Evolutionary conservation across 2,888 invertebrate species (phyloP), one percentile per base, ranked within the genome.

Genomic region (Drosophila picticornis): DNA sequence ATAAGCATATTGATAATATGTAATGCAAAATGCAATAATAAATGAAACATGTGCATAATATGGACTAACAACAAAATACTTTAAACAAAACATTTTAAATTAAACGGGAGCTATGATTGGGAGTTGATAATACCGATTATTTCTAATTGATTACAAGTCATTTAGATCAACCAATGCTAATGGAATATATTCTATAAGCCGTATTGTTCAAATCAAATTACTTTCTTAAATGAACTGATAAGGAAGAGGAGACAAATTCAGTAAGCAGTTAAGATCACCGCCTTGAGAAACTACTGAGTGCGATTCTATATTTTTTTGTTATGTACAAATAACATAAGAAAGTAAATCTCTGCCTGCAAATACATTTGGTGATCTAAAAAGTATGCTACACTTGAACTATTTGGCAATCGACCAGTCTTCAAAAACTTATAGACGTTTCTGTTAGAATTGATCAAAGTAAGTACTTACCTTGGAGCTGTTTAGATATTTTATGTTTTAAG

Each of bases 1-100:
- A 77, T 79, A 90, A 81, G 81, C 69, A 81, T 82, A 82, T 72
- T 71, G 75, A 85, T 84, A 89, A 86, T 77, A 80, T 77, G 83
- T 81, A 83, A 87, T 65, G 75, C 78, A 75, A 75, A 84, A 76
- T 85, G 90, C 87, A 90, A 87, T 87, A 87, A 87, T 88, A 90
- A 86, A 85, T 76, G 83, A 83, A 90, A 87, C 77, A 79, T 87
- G 89, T 90, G 87, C 87, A 87, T 87, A 87, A 88, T 83, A 88
- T 74, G 53, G 84, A 87, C 80, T 90, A 87, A 88, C 81, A 88
- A 83, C 62, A 62, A 65, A 61, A 38, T 34, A 40, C 25, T 29
- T 32, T 29, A 34, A 5, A 19, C 16, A 27, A 22, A 40, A 1
- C 16, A 36, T 57, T 57, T 65, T 57, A 36, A 38, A 48, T 51